These are phyloP conservation scores for Scaptomyza pallida DNA, from an alignment of 1,140 invertebrate species.

Conservation along the genomic window DNA sequence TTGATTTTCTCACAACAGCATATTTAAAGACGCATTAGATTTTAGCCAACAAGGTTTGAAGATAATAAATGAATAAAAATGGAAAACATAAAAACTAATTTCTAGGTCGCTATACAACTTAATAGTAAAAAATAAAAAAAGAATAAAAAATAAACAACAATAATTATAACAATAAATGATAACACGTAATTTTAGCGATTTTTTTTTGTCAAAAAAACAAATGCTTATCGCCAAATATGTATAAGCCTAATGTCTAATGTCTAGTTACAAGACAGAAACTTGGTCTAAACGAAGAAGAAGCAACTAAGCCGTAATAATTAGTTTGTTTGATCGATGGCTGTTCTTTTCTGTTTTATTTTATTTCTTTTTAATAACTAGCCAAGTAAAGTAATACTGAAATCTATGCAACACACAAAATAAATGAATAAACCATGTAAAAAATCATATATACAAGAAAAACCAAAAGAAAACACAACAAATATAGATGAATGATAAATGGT, in stretches of 20 bases:
- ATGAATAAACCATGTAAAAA: conserved; percentile 14
- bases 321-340: conserved; percentile 17
- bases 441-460: conserved; percentile 6
- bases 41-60: conserved; percentile 36
- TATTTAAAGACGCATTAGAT: conserved; percentile 74
- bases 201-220: conserved; percentile 74
- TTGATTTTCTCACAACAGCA: conserved; percentile 44
- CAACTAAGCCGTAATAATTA: conserved; percentile 19
- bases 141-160: too few relatives aligned
- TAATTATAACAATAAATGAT: conserved; percentile 73
- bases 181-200: conserved; percentile 74
- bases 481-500: conserved; percentile 8
- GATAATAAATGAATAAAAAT: conserved; percentile 21
- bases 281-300: conserved; percentile 13
- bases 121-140: conserved; percentile 35
- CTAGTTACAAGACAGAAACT: conserved; percentile 26
- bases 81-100: conserved; percentile 20
- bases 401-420: conserved; percentile 22
- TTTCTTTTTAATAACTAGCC: conserved; percentile 33
- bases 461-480: neutral
- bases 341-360: too few relatives aligned
- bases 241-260: conserved; percentile 47
- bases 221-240: conserved; percentile 73
- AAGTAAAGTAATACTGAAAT: conserved; percentile 35
- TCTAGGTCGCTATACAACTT: conserved; percentile 47